Conservation (phyloP, 2,113 vertebrate species). For the Erinaceus europaeus region DNA sequence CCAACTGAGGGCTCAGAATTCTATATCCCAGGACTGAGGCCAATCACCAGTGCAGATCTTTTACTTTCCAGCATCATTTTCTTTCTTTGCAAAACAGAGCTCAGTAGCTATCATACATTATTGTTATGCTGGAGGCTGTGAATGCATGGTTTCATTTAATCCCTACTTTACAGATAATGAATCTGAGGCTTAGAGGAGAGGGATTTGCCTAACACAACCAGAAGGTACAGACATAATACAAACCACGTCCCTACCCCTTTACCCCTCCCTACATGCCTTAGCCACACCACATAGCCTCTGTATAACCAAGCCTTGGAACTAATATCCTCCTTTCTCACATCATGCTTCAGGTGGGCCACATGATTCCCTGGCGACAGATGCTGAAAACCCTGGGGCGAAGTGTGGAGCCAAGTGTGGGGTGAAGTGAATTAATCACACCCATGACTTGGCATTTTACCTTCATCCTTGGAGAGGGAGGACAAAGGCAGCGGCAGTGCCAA, state of each 20-base stretch:
- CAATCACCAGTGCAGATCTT: not conserved
- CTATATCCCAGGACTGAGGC: not conserved
- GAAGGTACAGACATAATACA: not conserved
- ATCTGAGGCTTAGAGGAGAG: slow-evolving; percentile 1
- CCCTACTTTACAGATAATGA: not conserved
- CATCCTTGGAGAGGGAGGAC: not conserved
- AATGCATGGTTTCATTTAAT: not conserved
- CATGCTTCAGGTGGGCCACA: not conserved
- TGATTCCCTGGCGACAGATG: not conserved
- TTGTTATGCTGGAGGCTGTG: not conserved
- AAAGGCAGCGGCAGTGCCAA: not conserved
- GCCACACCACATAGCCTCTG: not conserved
- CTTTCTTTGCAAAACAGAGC: not conserved
- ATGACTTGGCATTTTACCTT: slow-evolving; percentile 8
- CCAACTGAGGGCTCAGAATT: too few relatives aligned
- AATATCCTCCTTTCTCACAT: not conserved
- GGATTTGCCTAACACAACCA: not conserved
- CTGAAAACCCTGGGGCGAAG: slow-evolving; percentile 6
- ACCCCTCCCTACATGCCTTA: too few relatives aligned
- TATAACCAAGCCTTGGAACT: too few relatives aligned
- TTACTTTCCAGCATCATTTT: not conserved
- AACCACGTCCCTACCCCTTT: too few relatives aligned
- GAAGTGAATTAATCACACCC: slow-evolving; percentile 23
- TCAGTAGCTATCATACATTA: not conserved
- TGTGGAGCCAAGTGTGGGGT: slow-evolving; percentile 22